phyloP scores from a whole-genome alignment of 1,140 invertebrate genomes.

The Plodia interpunctella region DNA sequence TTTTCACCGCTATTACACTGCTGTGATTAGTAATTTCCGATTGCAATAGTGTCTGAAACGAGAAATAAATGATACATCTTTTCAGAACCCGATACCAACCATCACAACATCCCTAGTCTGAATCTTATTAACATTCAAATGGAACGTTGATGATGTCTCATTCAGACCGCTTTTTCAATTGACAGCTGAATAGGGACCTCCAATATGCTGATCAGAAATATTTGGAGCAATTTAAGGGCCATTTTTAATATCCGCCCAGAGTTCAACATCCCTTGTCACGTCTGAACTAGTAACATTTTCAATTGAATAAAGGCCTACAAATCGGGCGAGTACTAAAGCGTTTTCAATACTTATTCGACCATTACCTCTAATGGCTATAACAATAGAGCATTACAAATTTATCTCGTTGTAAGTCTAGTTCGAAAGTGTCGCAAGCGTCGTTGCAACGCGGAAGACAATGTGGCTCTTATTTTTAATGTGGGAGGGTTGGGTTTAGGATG shows the following conservation, averaged over 20 bases:
- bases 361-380: constrained; percentile 67
- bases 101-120: not conserved
- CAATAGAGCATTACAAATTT: constrained; percentile 72
- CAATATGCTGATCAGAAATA: constrained; percentile 60
- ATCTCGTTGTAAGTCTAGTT: constrained; percentile 42
- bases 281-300: constrained; percentile 47
- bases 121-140: constrained; percentile 49
- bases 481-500: constrained; percentile 40
- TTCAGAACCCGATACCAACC: too few relatives aligned
- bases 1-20: too few relatives aligned
- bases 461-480: constrained; percentile 41
- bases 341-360: constrained; percentile 72
- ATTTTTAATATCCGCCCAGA: constrained; percentile 68
- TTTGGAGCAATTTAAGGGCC: constrained; percentile 61
- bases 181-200: constrained; percentile 39
- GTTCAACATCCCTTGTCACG: constrained; percentile 64
- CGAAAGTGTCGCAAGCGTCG: constrained; percentile 28
- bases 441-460: constrained; percentile 34
- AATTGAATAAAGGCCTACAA: constrained; percentile 65
- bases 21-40: too few relatives aligned
- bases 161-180: constrained; percentile 39
- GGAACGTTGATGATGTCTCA: constrained; percentile 32
- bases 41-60: too few relatives aligned
- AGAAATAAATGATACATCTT: too few relatives aligned
- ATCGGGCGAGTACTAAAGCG: constrained; percentile 32